These are phyloP conservation scores for Cardiocondyla obscurior DNA, from an alignment of 1,140 invertebrate genomes.

Conservation along the genomic window DNA sequence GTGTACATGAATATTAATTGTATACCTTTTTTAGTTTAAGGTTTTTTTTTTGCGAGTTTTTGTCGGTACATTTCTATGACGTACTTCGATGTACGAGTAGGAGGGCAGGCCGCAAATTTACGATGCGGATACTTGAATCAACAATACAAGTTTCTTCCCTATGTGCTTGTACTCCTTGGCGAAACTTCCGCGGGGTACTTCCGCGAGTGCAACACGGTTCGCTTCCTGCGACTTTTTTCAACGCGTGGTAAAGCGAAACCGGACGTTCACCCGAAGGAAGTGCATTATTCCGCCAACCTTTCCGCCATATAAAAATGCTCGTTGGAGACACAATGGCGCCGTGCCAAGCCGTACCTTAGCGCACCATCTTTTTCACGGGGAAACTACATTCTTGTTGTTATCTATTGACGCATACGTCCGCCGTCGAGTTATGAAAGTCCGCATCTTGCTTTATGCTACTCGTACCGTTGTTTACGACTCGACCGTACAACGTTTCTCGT, in stretches of 20 bases:
- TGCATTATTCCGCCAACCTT: constrained; percentile 68
- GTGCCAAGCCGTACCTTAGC: constrained; percentile 59
- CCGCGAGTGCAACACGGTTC: constrained; percentile 43
- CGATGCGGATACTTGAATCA: constrained; percentile 19
- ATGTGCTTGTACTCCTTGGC: not conserved
- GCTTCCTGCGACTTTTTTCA: constrained; percentile 64
- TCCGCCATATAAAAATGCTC: constrained; percentile 57
- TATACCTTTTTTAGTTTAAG: no score
- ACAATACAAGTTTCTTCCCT: constrained; percentile 36
- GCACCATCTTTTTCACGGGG: constrained; percentile 52
- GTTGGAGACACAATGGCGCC: constrained; percentile 60
- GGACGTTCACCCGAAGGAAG: constrained; percentile 49
- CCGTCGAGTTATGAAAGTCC: constrained; percentile 40
- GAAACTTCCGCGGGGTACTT: constrained; percentile 55
- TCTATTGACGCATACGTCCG: constrained; percentile 45
- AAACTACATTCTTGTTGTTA: constrained; percentile 56
- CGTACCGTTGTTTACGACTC: constrained; percentile 26
- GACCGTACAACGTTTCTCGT: not conserved
- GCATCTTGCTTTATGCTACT: constrained; percentile 26
- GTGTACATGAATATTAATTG: not conserved
- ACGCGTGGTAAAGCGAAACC: constrained; percentile 60
- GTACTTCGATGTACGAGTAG: not conserved
- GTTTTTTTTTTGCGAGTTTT: no score
- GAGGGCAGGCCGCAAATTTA: not conserved
- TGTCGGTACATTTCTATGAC: not conserved